Evolutionary conservation across 1,140 invertebrate species (phyloP).

Genomic region (Eubasilissa regina): DNA sequence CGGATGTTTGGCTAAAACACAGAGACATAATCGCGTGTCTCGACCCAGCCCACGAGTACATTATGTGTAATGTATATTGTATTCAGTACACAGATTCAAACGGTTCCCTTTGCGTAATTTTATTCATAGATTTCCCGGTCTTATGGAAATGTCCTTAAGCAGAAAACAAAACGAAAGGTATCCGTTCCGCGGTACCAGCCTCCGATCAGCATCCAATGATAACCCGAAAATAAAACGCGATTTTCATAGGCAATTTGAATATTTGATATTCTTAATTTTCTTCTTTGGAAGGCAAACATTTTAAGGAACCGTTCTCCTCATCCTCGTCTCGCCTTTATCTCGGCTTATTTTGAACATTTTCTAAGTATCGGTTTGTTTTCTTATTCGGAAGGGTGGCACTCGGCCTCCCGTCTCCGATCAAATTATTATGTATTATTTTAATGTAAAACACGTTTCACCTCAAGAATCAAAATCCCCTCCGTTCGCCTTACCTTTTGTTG

Average conservation of each 20-base stretch:
- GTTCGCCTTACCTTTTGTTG: background rate
- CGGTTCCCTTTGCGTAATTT: constrained; percentile 10
- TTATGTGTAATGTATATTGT: too few species aligned
- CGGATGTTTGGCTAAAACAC: too few species aligned
- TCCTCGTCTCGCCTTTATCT: background rate
- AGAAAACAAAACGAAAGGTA: constrained; percentile 17
- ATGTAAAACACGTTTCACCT: constrained; percentile 13
- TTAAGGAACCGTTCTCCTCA: background rate
- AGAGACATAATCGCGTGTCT: too few species aligned
- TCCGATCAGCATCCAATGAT: background rate
- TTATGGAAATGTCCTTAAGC: constrained; percentile 24
- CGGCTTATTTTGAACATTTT: too few species aligned
- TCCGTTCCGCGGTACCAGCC: background rate
- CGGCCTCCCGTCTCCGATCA: too few species aligned
- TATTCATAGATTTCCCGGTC: constrained; percentile 11
- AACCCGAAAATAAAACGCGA: too few species aligned
- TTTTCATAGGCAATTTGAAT: too few species aligned
- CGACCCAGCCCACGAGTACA: too few species aligned
- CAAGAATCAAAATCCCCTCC: background rate
- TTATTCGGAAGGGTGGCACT: too few species aligned
- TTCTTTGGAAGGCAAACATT: too few species aligned
- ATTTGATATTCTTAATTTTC: too few species aligned
- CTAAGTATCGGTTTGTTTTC: too few species aligned
- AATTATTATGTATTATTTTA: background rate
- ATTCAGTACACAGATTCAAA: constrained; percentile 11